A percentile compares a stretch with the other conserved stretches of the same genome.
These are phyloP conservation scores for Lepidocyrtoides sp. DNA, from an alignment of 2,888 invertebrate species.

Conservation along the genomic window DNA sequence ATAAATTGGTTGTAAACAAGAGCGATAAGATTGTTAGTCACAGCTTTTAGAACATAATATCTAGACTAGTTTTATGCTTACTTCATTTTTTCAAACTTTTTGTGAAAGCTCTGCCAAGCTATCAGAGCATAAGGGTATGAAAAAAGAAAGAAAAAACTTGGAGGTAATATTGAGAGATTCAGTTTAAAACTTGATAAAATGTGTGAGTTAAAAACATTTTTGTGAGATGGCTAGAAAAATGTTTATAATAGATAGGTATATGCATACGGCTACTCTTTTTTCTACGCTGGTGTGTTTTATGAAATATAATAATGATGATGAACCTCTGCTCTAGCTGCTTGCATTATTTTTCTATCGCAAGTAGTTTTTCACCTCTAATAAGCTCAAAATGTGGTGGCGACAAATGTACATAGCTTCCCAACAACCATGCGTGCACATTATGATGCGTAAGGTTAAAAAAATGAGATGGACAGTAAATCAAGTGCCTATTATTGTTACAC, in stretches of 20 bases:
- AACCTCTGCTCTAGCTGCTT: neutral
- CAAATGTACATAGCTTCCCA: neutral
- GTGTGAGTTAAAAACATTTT: neutral
- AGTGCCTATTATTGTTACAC: neutral
- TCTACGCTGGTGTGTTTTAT: neutral
- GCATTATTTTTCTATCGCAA: neutral
- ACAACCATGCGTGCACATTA: neutral
- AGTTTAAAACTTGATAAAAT: too few relatives aligned
- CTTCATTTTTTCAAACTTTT: slow-evolving; percentile 42
- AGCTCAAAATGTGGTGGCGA: slow-evolving; percentile 25
- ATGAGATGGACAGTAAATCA: neutral
- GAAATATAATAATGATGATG: slow-evolving; percentile 31
- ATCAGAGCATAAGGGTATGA: slow-evolving; percentile 50
- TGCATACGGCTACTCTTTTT: neutral
- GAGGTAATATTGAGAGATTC: neutral
- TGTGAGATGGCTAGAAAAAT: neutral
- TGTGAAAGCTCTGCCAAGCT: slow-evolving; percentile 56
- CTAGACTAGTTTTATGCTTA: slow-evolving; percentile 60
- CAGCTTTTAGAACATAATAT: slow-evolving; percentile 31
- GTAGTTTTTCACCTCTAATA: slow-evolving; percentile 61
- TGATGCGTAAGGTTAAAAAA: neutral
- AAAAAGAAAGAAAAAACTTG: neutral
- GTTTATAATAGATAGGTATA: neutral
- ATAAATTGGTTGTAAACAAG: slow-evolving; percentile 34
- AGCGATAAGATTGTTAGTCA: slow-evolving; percentile 53